Percentiles rank a stretch among this genome's conserved stretches.
These are phyloP conservation scores for Tetrax tetrax DNA, from an alignment of 2,113 vertebrate genomes.

Conservation along the genomic window DNA sequence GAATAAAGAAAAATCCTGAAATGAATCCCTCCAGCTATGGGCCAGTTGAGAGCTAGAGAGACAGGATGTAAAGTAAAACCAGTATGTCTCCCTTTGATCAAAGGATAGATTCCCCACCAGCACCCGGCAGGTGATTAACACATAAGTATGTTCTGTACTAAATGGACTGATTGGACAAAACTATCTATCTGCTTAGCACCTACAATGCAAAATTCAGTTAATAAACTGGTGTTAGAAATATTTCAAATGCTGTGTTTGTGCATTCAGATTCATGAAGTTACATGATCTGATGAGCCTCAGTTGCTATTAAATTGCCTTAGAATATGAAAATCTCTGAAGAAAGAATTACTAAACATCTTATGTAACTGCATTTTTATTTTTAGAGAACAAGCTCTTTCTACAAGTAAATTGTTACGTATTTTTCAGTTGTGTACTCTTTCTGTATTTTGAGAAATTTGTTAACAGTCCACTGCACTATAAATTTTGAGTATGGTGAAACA, in stretches of 20 bases:
- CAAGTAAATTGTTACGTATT: background rate
- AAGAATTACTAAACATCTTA: background rate
- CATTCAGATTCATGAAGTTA: background rate
- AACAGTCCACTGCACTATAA: background rate
- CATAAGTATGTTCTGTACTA: constrained; percentile 39
- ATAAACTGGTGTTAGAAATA: background rate
- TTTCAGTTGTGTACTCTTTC: background rate
- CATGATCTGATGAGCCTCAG: background rate
- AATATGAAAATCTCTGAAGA: background rate
- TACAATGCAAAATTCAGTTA: background rate
- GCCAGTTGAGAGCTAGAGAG: constrained; percentile 67
- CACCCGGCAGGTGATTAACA: constrained; percentile 77
- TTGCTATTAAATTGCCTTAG: background rate
- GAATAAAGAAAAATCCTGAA: constrained; percentile 78
- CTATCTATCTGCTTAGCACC: background rate
- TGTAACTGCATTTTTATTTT: background rate
- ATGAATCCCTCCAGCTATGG: constrained; percentile 76
- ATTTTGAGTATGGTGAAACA: background rate
- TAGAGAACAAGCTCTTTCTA: background rate
- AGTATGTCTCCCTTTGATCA: constrained; percentile 79
- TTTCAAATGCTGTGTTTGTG: background rate
- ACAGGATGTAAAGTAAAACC: constrained; percentile 81
- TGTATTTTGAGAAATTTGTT: background rate
- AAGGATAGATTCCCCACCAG: constrained; percentile 70
- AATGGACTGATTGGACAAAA: background rate